phyloP scores from a whole-genome alignment of 1,140 invertebrate species.

The Drosophila orena region DNA sequence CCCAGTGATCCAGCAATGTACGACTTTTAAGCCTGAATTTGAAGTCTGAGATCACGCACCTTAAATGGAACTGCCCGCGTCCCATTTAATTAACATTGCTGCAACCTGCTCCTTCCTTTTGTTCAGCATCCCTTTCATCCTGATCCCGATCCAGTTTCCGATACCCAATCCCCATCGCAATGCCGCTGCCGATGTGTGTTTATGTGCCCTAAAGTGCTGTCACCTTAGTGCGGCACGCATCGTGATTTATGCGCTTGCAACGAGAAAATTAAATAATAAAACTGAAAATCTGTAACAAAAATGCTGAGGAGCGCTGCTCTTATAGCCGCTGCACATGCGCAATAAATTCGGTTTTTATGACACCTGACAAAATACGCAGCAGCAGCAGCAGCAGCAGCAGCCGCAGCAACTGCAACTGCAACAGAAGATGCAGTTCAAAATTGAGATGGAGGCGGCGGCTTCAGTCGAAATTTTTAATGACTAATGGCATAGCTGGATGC shows the following conservation, averaged over 20 bases:
- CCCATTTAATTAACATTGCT: slow-evolving; percentile 79
- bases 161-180: neutral
- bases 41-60: neutral
- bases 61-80: slow-evolving; percentile 24
- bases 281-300: slow-evolving; percentile 70
- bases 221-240: slow-evolving; percentile 77
- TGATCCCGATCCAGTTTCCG: slow-evolving; percentile 7
- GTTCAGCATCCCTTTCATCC: slow-evolving; percentile 6
- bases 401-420: slow-evolving; percentile 29
- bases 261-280: slow-evolving; percentile 79
- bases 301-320: slow-evolving; percentile 45
- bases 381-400: slow-evolving; percentile 17
- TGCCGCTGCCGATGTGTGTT: slow-evolving; percentile 51
- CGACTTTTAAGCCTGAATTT: neutral
- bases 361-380: slow-evolving; percentile 84
- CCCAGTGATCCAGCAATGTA: too few species aligned
- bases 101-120: slow-evolving; percentile 59
- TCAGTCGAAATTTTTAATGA: slow-evolving; percentile 78
- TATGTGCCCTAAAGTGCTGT: slow-evolving; percentile 80
- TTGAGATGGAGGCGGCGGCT: slow-evolving; percentile 56
- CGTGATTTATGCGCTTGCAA: slow-evolving; percentile 70
- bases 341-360: slow-evolving; percentile 84
- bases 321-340: slow-evolving; percentile 78
- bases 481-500: slow-evolving; percentile 60
- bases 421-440: slow-evolving; percentile 22